Evolutionary conservation across 2,113 vertebrate genomes (phyloP), one percentile per base, ranked within the genome.

Genomic region (Actenoides lindsayi): DNA sequence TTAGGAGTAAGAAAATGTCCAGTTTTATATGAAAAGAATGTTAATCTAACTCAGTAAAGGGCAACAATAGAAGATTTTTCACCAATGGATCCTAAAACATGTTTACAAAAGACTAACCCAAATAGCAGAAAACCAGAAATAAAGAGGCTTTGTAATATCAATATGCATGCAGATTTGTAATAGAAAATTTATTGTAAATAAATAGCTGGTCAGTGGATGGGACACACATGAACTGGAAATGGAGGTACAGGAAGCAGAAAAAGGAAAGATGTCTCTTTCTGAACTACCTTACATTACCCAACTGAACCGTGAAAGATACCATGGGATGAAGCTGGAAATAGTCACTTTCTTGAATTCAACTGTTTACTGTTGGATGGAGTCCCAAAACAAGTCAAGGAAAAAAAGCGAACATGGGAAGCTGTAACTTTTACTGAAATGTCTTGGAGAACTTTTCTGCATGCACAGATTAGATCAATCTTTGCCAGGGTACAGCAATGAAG

Each of bases 321-420:
- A 46, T 5, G 7, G 41, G 23, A 50, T 0, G 0, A 60, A 67
- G 15, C 4, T 39, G 50, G 27, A 71, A 86, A 56, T 3, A 73
- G 23, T 44, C 33, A 63, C 0, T 0, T 60, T 33, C 18, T 75
- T 63, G 16, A 88, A 86, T 60, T 86, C 24, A 84, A n/a, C 25
- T 65, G 10, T 74, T 82, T 69, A 9, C 1, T 56, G 33, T 28
- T 60, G 7, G 13, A 64, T 35, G 13, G 19, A 87, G 30, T 51
- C 19, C 9, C 48, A 69, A 91, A 77, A 65, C 3, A 70, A 65
- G 23, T 4, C 2, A n/a, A 68, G 50, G 53, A 37, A 69, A 23
- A 27, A 12, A 16, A 5, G 1, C 6, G 35, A 76, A 69, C 7
- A 17, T 75, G 16, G 18, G 13, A 94, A 81, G 17, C 5, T 3